Percentiles rank a stretch among this genome's conserved stretches.
phyloP scores from a whole-genome alignment of 2,113 vertebrate species.

The Ceyx margarethae region DNA sequence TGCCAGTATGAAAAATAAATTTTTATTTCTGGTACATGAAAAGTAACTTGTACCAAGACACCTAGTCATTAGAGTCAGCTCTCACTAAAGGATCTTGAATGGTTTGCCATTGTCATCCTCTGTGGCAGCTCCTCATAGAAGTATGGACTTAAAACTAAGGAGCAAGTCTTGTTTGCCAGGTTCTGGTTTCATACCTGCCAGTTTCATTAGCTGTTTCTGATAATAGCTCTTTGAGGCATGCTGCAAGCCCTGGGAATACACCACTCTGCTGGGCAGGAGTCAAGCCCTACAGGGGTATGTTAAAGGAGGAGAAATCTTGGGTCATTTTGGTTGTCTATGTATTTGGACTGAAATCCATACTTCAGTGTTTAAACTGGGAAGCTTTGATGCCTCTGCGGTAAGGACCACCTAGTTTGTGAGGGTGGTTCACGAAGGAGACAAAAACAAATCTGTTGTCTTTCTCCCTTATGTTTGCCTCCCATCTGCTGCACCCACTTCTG shows the following conservation, averaged over 20 bases:
- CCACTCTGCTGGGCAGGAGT: neutral
- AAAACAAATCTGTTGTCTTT: neutral
- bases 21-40: rapidly evolving
- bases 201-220: constrained; percentile 39
- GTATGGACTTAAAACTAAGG: neutral
- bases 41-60: neutral
- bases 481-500: neutral
- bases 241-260: constrained; percentile 10
- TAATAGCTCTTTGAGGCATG: neutral
- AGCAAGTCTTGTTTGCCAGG: neutral
- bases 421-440: neutral
- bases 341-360: neutral
- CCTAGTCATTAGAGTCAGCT: neutral
- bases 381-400: neutral
- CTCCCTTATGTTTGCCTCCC: neutral
- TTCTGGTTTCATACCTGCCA: neutral
- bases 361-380: neutral
- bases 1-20: neutral
- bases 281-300: neutral
- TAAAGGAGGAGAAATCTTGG: neutral
- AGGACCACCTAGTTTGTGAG: neutral
- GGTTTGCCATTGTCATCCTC: neutral
- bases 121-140: neutral
- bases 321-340: neutral
- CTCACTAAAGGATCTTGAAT: neutral